Evolutionary conservation across 2,797 vertebrate genomes (phyloP), one percentile per base, ranked within the genome.

Genomic region (Sandelia bainsii): DNA sequence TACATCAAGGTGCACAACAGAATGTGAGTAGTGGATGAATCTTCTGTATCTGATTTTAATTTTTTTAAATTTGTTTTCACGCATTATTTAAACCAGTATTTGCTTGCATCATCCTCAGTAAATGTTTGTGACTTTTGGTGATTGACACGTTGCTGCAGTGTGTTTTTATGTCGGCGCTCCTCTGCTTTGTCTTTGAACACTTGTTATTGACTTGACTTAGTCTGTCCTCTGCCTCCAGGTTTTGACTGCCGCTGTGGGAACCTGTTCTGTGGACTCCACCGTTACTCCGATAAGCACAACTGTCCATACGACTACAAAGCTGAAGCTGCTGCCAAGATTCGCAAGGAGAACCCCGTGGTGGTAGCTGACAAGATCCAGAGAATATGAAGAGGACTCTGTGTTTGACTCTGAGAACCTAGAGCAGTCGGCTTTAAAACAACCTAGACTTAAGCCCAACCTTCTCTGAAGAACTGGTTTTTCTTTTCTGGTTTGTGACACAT

Each of bases 361-460:
- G 93, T 97, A 0, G 96, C 96, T 0, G 96, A 97, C 80, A 97
- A 97, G 93, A 97, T 97, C 89, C 96, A 97, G 94, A 97, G 96
- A 94, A 95, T 97, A 96, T 97, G 95, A 96, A 87, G 40, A 80
- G 51, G 32, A 49, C 20, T 40, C 60, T 57, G 48, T 22, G 69
- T 76, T 81, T 80, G 81, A 85, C 81, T 73, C 68, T 87, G 69
- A 83, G 75, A 45, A 29, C 69, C 45, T 50, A 62, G 81, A 85
- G 63, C 49, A 20, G 73, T 80, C 46, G 5, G 68, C 58, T 65
- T 74, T 27, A 57, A 59, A 54, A 32, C 45, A 42, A 45, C 9
- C 48, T 68, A 79, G 90, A 94, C 90, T 91, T 72, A 67, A 88
- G 77, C 86, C 69, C 70, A 9, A 62, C 84, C 68, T 89, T 89